These are phyloP conservation scores for Calvadosia cruxmelitensis DNA, from an alignment of 30 jellyfish, hydroid and myxozoan species.

Conservation along the genomic window DNA sequence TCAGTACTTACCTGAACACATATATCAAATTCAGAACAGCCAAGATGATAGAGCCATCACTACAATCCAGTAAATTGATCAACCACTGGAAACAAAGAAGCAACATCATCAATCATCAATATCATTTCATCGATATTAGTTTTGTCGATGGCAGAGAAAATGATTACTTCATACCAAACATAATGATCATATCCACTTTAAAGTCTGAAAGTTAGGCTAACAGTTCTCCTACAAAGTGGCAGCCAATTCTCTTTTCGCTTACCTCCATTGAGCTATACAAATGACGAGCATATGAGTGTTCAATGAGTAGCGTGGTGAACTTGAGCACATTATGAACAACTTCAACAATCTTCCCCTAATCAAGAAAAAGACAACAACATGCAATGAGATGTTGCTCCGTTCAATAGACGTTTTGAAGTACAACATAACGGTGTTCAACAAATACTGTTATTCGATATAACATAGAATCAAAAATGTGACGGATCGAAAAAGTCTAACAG, in stretches of 20 bases:
- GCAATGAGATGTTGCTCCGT: too few species aligned
- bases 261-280: constrained; percentile 95
- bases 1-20: constrained; percentile 87
- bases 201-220: too few species aligned
- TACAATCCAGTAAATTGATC: constrained; percentile 85
- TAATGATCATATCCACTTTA: too few species aligned
- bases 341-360: constrained; percentile 52
- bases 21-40: constrained; percentile 78
- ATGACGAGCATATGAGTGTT: constrained; percentile 98
- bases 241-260: too few species aligned
- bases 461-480: too few species aligned
- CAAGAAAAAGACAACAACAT: neutral
- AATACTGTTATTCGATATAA: too few species aligned
- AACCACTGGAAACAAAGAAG: constrained; percentile 36
- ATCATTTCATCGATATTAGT: neutral
- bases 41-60: constrained; percentile 76
- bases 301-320: constrained; percentile 85
- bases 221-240: too few species aligned
- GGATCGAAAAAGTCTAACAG: too few species aligned
- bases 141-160: neutral
- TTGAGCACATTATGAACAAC: constrained; percentile 67
- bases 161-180: neutral
- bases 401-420: too few species aligned
- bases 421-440: too few species aligned
- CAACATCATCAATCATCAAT: too few species aligned